These are phyloP conservation scores for Malacoraja senta DNA, from an alignment of 2,797 vertebrate genomes.

Conservation along the genomic window DNA sequence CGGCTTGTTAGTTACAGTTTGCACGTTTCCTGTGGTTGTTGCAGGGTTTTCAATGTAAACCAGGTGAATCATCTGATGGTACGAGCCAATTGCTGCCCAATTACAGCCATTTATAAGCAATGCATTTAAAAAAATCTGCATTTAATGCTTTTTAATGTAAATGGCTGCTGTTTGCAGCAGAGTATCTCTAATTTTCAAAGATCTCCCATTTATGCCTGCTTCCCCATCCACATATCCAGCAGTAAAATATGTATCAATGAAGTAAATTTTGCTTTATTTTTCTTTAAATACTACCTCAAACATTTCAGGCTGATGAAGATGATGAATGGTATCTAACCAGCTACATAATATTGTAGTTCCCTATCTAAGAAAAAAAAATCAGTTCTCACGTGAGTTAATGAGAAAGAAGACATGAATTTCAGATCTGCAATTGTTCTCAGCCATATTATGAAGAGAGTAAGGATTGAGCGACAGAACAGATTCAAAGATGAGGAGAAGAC, in stretches of 20 bases:
- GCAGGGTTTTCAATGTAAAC: constrained; percentile 1
- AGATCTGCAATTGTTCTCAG: not conserved
- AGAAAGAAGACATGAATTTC: not conserved
- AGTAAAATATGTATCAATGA: not conserved
- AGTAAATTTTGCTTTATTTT: not conserved
- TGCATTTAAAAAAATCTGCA: not conserved
- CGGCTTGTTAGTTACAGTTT: not conserved
- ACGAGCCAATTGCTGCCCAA: not conserved
- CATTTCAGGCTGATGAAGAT: too few species aligned
- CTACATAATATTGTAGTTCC: not conserved
- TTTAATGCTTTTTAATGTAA: not conserved
- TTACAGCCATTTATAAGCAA: not conserved
- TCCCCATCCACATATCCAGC: not conserved
- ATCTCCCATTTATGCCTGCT: too few species aligned
- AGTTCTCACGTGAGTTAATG: not conserved
- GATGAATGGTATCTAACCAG: not conserved
- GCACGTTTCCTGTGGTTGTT: constrained; percentile 6
- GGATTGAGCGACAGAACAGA: not conserved
- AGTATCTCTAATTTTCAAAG: not conserved
- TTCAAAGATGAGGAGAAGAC: not conserved
- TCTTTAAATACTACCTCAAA: not conserved
- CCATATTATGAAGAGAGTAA: not conserved
- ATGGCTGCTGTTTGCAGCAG: not conserved
- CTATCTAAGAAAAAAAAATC: not conserved
- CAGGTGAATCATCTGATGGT: not conserved